Evolutionary conservation across 2,888 invertebrate species (phyloP), one percentile per base, ranked within the genome.

Genomic region (Schizotus pectinicornis): DNA sequence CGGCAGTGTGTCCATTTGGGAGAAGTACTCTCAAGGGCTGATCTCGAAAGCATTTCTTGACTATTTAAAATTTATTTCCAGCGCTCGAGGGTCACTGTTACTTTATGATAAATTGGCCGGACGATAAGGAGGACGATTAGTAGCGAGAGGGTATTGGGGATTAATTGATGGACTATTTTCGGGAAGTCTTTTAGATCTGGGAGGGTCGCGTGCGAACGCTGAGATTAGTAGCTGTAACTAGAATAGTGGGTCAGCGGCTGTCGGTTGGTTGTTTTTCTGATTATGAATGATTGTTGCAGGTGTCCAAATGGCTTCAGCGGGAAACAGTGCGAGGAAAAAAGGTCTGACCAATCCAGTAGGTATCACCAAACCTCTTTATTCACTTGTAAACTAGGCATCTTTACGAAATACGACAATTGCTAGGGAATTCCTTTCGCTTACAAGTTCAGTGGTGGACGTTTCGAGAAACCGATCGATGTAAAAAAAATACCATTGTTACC

Each of bases 281-380:
- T 22, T 22, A 22, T 22, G 22, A 22, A 22, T 22, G 2, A 22
- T 45, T 73, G 70, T 82, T 85, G 8, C 84, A 91, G 91, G 82
- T 92, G 91, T 81, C 87, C 88, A 71, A 88, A 90, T 79, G 90
- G 90, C 76, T 91, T 87, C 85, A 87, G 86, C 78, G 91, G 91
- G 75, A 86, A 86, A 78, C 86, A 89, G 75, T 92, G 92, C 82
- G 90, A 90, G 82, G 86, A 86, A 80, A 91, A 92, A 86, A 87
- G 88, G 81, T 87, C 86, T 80, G 83, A 81, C 79, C 86, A 86
- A 79, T 86, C 88, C 85, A 89, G 89, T 90, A 89, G 87, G 89
- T 89, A 89, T 88, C 86, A 85, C 82, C 74, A 76, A 71, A 73
- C 69, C 52, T 64, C 72, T 67, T 85, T 86, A 81, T 88, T 86